These are phyloP conservation scores for Napeogenes sylphis DNA, from an alignment of 2,888 invertebrate genomes.

Conservation along the genomic window DNA sequence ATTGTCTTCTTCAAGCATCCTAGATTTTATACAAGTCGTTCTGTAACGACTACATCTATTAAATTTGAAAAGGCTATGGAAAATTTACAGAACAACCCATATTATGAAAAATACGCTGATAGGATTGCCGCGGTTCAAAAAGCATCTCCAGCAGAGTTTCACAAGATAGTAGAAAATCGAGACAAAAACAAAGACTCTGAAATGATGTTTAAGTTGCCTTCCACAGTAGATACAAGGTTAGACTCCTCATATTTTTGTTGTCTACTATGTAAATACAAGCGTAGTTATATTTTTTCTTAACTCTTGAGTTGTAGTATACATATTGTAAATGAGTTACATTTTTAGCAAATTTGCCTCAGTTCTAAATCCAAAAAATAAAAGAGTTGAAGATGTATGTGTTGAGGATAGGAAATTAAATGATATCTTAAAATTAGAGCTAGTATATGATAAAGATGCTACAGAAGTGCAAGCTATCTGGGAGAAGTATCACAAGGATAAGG, in stretches of 20 bases:
- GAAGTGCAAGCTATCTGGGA: slow-evolving; percentile 89
- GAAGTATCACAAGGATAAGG: slow-evolving; percentile 87
- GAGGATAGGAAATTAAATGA: slow-evolving; percentile 77
- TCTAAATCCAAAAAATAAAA: slow-evolving; percentile 78
- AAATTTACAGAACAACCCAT: slow-evolving; percentile 83
- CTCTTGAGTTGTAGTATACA: too few species aligned
- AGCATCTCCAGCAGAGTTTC: slow-evolving; percentile 86
- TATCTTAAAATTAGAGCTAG: slow-evolving; percentile 87
- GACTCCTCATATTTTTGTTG: slow-evolving; percentile 5
- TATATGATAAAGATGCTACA: slow-evolving; percentile 81
- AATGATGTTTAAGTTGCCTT: slow-evolving; percentile 53
- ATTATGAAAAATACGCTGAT: slow-evolving; percentile 87
- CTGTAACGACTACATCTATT: slow-evolving; percentile 56
- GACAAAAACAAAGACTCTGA: slow-evolving; percentile 55
- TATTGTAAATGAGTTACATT: slow-evolving; percentile 15
- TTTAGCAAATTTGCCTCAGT: slow-evolving; percentile 80
- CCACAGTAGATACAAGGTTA: slow-evolving; percentile 58
- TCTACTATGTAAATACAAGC: too few species aligned
- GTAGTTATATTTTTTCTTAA: too few species aligned
- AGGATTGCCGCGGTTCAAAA: slow-evolving; percentile 86
- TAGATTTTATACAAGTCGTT: slow-evolving; percentile 35
- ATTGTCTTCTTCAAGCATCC: slow-evolving; percentile 30
- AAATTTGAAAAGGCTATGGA: slow-evolving; percentile 73
- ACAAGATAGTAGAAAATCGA: slow-evolving; percentile 78
- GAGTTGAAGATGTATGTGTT: slow-evolving; percentile 37